These are phyloP conservation scores for Callocephalon fimbriatum DNA, from an alignment of 2,113 vertebrate genomes.

Conservation along the genomic window DNA sequence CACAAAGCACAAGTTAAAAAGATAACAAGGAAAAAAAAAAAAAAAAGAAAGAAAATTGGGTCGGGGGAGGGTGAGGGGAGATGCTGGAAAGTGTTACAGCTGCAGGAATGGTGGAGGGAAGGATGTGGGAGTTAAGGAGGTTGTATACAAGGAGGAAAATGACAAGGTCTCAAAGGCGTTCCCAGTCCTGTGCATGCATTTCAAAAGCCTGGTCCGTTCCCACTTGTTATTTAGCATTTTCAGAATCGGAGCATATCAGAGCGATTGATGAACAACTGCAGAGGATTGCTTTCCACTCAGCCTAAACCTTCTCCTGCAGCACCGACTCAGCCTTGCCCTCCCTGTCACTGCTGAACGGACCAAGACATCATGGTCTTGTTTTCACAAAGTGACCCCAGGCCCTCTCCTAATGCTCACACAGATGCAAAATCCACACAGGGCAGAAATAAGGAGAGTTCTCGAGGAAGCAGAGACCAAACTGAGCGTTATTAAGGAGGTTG, in stretches of 20 bases:
- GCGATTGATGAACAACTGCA: slow-evolving; percentile 2
- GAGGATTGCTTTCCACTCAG: neutral
- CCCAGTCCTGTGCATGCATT: neutral
- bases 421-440: neutral
- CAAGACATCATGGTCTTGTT: neutral
- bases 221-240: slow-evolving; percentile 1
- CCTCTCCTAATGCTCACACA: neutral
- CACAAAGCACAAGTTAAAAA: neutral
- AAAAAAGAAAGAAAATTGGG: neutral
- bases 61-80: neutral
- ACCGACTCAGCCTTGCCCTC: neutral
- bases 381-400: neutral
- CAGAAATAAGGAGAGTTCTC: neutral
- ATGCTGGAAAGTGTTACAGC: slow-evolving; percentile 54
- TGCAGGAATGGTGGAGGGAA: slow-evolving; percentile 57
- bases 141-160: slow-evolving; percentile 55
- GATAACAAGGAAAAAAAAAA: neutral
- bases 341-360: neutral
- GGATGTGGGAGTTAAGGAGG: slow-evolving; percentile 66
- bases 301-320: neutral
- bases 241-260: neutral
- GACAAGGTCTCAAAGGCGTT: slow-evolving; percentile 52
- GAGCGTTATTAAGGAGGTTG: neutral
- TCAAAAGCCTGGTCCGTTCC: neutral
- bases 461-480: slow-evolving; percentile 6